Evolutionary conservation across 2,797 vertebrate genomes (phyloP), one percentile per base, ranked within the genome.

Genomic region (Threskiornis aethiopicus): DNA sequence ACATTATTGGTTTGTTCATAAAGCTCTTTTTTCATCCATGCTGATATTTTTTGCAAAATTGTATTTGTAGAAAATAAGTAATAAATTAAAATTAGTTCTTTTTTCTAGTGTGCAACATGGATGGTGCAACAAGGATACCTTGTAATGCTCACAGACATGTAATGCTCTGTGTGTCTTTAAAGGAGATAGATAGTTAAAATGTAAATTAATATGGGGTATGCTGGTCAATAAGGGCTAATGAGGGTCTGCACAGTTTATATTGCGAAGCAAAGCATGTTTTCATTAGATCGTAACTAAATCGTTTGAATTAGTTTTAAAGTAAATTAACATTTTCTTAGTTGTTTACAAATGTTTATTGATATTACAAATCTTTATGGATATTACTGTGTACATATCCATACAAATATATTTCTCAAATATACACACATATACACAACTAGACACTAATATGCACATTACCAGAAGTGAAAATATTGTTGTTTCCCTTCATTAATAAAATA

Each of bases 111-210:
- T 69, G 29, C 84, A 72, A 55, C 15, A 26, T 39, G 10, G 20
- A 26, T 44, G 10, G 41, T 75, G 14, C 16, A 75, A n/a, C 24
- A 76, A 67, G 15, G 26, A 65, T 79, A 59, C 20, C 37, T 52
- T 71, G 41, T 67, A 81, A 77, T 62, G 26, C 24, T 84, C n/a
- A 69, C 20, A 82, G 70, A 51, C 20, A 24, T 10, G 6, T 55
- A 72, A 62, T 35, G 16, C 22, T 77, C 6, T 46, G 72, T 15
- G 4, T 87, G 17, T 70, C 52, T 21, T 94, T 89, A 83, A 73
- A 83, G 47, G 35, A 87, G 25, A 77, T 89, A 87, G 25, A 77
- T 89, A 69, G 93, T 75, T 85, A 93, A 89, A 87, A 95, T 71
- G 22, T 37, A 89, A 91, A 73, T 73, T 17, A 85, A 58, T 75